A percentile compares a stretch with the other conserved stretches of the same genome.
These are phyloP conservation scores for Eulacestoma nigropectus DNA, from an alignment of 2,113 vertebrate genomes.

Conservation along the genomic window DNA sequence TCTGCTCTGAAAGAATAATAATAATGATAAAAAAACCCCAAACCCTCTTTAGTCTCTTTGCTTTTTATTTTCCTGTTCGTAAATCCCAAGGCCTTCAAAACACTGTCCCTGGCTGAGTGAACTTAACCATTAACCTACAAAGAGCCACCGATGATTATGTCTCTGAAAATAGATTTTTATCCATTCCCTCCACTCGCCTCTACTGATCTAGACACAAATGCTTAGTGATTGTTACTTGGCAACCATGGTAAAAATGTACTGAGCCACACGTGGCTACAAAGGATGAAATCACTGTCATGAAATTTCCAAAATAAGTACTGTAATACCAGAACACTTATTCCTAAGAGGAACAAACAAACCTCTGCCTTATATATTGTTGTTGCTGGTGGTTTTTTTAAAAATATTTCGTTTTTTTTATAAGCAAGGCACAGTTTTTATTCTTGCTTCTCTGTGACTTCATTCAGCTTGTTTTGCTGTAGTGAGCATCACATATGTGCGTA, in stretches of 20 bases:
- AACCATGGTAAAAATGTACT: slow-evolving; percentile 58
- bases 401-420: not conserved
- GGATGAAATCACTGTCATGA: slow-evolving; percentile 55
- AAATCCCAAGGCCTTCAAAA: slow-evolving; percentile 29
- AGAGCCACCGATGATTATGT: not conserved
- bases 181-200: slow-evolving; percentile 19
- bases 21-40: not conserved
- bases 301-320: slow-evolving; percentile 45
- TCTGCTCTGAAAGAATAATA: not conserved
- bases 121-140: slow-evolving; percentile 24
- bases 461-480: not conserved
- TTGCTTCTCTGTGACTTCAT: not conserved
- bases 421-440: not conserved
- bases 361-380: not conserved
- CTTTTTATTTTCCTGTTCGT: slow-evolving; percentile 2
- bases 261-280: slow-evolving; percentile 55
- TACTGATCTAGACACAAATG: slow-evolving; percentile 47
- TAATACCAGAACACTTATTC: not conserved
- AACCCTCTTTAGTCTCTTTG: not conserved
- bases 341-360: not conserved
- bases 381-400: not conserved
- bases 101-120: not conserved
- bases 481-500: accelerated
- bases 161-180: slow-evolving; percentile 59
- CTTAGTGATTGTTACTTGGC: slow-evolving; percentile 64